Conservation (phyloP, 2,797 vertebrate genomes). For the Limosa lapponica region DNA sequence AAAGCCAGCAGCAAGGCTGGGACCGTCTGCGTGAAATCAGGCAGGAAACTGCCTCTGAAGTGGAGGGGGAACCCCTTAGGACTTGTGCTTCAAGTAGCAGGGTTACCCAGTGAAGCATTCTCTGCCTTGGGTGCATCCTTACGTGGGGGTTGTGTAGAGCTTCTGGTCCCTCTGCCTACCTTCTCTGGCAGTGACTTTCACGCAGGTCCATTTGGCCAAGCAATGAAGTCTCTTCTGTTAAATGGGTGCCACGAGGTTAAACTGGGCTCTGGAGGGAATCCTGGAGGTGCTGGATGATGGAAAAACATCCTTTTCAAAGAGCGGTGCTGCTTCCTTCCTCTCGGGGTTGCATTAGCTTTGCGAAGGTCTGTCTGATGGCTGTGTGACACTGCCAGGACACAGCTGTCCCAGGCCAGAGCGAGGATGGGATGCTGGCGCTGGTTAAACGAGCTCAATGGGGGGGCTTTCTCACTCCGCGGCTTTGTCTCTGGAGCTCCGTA, state of each 20-base stretch:
- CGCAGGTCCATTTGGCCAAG: background rate
- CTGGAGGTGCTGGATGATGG: background rate
- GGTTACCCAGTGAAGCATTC: background rate
- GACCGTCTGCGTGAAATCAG: background rate
- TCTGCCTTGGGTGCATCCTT: background rate
- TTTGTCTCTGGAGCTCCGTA: background rate
- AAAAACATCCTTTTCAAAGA: background rate
- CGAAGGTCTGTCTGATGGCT: background rate
- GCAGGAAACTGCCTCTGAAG: background rate
- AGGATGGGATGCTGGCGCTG: background rate
- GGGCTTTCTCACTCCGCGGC: background rate
- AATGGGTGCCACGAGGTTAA: background rate
- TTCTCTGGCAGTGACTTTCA: background rate
- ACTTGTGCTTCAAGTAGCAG: background rate
- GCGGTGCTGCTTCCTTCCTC: background rate
- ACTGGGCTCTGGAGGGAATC: background rate
- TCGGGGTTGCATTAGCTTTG: background rate
- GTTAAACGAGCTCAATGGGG: background rate
- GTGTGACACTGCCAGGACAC: background rate
- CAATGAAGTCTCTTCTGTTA: background rate
- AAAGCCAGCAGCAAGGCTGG: background rate
- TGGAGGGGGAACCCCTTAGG: background rate
- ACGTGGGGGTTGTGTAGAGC: background rate
- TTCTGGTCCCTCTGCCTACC: background rate
- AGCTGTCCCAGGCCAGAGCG: background rate